A percentile compares a stretch with the other conserved stretches of the same genome.
Evolutionary conservation across 2,113 vertebrate species (phyloP).

Genomic region (Rutilus rutilus): DNA sequence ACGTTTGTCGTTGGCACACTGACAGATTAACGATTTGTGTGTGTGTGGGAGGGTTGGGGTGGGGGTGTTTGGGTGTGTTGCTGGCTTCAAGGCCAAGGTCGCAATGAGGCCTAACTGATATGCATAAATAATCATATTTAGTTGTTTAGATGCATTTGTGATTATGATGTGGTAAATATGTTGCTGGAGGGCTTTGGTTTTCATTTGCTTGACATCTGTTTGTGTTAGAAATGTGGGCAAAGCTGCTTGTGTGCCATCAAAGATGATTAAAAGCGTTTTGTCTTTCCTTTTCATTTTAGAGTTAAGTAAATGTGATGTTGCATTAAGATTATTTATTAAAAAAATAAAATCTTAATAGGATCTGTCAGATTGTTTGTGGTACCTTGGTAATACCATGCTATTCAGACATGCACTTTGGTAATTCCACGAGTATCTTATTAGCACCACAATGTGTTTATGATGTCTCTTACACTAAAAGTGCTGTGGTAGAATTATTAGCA

Average conservation of each 20-base stretch:
- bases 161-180: background rate
- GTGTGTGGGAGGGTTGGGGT: too few species aligned
- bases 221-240: background rate
- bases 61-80: background rate
- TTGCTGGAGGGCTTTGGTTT: background rate
- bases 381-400: background rate
- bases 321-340: background rate
- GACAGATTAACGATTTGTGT: background rate
- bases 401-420: background rate
- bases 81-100: conserved; percentile 58
- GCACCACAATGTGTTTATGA: background rate
- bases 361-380: background rate
- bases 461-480: background rate
- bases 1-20: background rate
- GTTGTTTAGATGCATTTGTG: background rate
- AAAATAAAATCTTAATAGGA: background rate
- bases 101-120: conserved; percentile 54
- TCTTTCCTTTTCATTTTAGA: background rate
- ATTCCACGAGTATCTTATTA: background rate
- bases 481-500: background rate
- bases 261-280: background rate
- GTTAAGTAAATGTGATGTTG: background rate
- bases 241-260: background rate
- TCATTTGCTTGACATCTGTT: background rate
- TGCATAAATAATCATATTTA: background rate